These are phyloP conservation scores for Gerris lacustris DNA, from an alignment of 2,888 invertebrate genomes.

Conservation along the genomic window DNA sequence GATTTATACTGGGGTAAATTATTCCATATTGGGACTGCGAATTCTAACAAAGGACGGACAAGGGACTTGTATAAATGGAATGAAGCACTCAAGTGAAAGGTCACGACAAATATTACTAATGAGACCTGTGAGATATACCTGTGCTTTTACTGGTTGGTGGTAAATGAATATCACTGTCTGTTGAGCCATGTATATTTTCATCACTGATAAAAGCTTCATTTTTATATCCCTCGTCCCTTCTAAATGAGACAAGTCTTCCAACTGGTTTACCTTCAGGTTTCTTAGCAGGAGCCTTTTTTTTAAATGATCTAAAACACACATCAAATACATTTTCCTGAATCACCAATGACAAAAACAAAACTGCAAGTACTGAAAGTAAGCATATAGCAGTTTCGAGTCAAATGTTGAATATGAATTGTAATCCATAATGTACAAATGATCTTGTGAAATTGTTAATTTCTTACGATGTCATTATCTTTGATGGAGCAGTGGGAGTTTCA, in stretches of 20 bases:
- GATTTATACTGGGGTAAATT: too few relatives aligned
- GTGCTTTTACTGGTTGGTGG: slow-evolving; percentile 24
- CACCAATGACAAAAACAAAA: neutral
- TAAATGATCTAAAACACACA: slow-evolving; percentile 26
- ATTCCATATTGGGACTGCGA: too few relatives aligned
- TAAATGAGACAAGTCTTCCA: slow-evolving; percentile 27
- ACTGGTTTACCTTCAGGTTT: slow-evolving; percentile 24
- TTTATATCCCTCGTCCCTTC: slow-evolving; percentile 25
- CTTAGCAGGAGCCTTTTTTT: slow-evolving; percentile 27
- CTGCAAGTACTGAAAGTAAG: too few relatives aligned
- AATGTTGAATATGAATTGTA: too few relatives aligned
- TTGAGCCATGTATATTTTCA: slow-evolving; percentile 29
- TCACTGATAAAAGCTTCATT: slow-evolving; percentile 31
- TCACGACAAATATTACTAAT: too few relatives aligned
- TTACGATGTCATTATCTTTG: neutral
- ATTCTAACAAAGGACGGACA: too few relatives aligned
- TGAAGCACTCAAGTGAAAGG: too few relatives aligned
- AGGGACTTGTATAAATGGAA: too few relatives aligned
- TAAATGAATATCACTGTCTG: slow-evolving; percentile 27
- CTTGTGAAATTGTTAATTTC: neutral
- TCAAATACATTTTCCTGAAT: neutral
- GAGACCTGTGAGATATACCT: too few relatives aligned
- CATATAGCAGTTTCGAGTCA: too few relatives aligned
- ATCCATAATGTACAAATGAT: too few relatives aligned
- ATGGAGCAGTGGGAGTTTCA: slow-evolving; percentile 6